Evolutionary conservation across 2,888 invertebrate species (phyloP).

Genomic region (Drosophila nr. perissopoda): DNA sequence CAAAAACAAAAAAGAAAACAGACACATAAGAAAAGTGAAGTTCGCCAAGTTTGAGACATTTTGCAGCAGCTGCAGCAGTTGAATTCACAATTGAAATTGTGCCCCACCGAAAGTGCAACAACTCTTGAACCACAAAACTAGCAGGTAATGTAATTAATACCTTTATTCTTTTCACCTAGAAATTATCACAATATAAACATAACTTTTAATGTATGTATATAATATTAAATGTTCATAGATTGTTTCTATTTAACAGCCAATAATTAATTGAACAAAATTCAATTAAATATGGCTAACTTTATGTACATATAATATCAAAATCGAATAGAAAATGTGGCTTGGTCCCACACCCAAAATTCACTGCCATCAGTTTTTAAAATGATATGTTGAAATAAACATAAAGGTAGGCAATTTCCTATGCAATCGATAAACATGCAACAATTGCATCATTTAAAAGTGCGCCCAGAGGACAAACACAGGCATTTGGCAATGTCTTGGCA

Average conservation of each 20-base stretch:
- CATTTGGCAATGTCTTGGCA: conserved; percentile 50
- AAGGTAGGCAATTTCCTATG: not conserved
- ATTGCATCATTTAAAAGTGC: conserved; percentile 29
- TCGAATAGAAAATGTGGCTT: not conserved
- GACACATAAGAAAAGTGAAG: conserved; percentile 37
- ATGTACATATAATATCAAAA: not conserved
- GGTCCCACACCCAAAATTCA: not conserved
- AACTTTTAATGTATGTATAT: not conserved
- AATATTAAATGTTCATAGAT: not conserved
- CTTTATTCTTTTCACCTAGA: not conserved
- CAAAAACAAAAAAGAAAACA: conserved; percentile 17
- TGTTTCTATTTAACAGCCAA: not conserved
- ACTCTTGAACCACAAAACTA: conserved; percentile 1
- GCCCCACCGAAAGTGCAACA: conserved; percentile 30
- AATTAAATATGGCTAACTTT: not conserved
- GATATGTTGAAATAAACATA: not conserved
- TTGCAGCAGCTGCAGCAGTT: conserved; percentile 16
- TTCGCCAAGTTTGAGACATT: conserved; percentile 5
- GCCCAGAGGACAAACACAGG: conserved; percentile 34
- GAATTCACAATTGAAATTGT: conserved; percentile 45
- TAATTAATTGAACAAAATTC: not conserved
- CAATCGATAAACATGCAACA: conserved; percentile 7
- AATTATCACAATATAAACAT: not conserved
- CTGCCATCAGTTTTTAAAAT: not conserved
- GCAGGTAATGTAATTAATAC: conserved; percentile 5